Evolutionary conservation across 64 coral and sea anemone genomes (phyloP).

Genomic region (Dendrophyllia cribrosa): DNA sequence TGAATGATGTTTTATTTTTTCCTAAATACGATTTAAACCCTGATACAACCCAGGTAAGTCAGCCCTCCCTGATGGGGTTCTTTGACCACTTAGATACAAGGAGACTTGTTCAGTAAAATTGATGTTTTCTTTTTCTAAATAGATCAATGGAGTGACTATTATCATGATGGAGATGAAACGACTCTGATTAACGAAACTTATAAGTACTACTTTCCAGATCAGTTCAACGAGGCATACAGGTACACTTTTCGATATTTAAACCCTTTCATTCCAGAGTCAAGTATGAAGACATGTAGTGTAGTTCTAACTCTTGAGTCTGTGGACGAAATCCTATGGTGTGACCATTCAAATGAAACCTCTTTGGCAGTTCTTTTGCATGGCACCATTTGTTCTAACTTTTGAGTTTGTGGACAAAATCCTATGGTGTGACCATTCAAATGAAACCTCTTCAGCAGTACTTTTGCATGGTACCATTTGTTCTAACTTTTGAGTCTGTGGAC

Average conservation of each 20-base stretch:
- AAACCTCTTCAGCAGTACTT: too few relatives aligned
- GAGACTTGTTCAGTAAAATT: background rate
- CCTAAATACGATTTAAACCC: slow-evolving; percentile 40
- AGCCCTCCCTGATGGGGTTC: background rate
- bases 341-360: too few relatives aligned
- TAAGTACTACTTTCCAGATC: slow-evolving; percentile 29
- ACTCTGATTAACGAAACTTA: background rate
- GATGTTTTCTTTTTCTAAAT: background rate
- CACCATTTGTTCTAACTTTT: too few relatives aligned
- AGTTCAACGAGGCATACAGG: background rate
- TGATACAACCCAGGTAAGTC: slow-evolving; percentile 54
- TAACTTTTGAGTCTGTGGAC: too few relatives aligned
- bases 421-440: too few relatives aligned
- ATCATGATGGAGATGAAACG: slow-evolving; percentile 19
- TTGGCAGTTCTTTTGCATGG: too few relatives aligned
- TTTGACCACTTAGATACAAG: background rate
- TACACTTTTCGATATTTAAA: background rate
- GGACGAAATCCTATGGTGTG: too few relatives aligned
- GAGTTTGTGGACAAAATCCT: too few relatives aligned
- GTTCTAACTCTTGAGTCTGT: too few relatives aligned
- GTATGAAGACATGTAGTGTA: too few relatives aligned
- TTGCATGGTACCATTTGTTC: too few relatives aligned
- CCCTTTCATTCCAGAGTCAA: background rate
- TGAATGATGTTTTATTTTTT: background rate
- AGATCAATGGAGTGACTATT: slow-evolving; percentile 75